phyloP scores from a whole-genome alignment of 2,797 vertebrate species.

The Phalloptychus januarius region DNA sequence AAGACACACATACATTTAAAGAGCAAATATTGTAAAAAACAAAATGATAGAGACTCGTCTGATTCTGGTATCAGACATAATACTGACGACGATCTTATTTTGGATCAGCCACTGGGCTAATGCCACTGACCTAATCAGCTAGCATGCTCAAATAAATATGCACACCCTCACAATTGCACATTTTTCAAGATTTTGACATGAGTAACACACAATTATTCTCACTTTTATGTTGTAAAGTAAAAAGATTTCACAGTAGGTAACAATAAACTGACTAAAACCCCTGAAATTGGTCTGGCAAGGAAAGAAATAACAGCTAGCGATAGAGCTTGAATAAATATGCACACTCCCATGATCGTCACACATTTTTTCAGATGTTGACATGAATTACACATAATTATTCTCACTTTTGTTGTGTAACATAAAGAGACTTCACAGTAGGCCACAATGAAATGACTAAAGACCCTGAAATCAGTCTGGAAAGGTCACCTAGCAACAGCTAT shows the following conservation, averaged over 20 bases:
- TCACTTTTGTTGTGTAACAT: slow-evolving; percentile 14
- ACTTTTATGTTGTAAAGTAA: no score
- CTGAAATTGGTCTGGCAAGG: no score
- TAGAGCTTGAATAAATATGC: no score
- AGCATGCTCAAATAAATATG: no score
- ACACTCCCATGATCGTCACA: not conserved
- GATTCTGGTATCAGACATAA: not conserved
- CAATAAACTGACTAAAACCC: no score
- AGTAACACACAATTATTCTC: no score
- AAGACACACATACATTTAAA: not conserved
- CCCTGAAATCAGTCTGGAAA: slow-evolving; percentile 21
- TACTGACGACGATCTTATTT: not conserved
- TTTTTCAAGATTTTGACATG: no score
- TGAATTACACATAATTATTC: not conserved
- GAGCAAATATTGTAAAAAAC: not conserved
- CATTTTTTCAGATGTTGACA: not conserved
- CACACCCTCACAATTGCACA: no score
- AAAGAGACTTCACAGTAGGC: not conserved
- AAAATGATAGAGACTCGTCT: not conserved
- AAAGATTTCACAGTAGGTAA: no score
- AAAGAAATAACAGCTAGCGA: no score
- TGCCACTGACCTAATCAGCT: not conserved
- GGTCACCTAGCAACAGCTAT: no score
- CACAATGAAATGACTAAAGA: slow-evolving; percentile 36
- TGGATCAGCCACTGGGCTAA: not conserved